Percentiles rank a stretch among this genome's conserved stretches.
phyloP scores from a whole-genome alignment of 92 coral and sea anemone species.

The Scolanthus callimorphus region DNA sequence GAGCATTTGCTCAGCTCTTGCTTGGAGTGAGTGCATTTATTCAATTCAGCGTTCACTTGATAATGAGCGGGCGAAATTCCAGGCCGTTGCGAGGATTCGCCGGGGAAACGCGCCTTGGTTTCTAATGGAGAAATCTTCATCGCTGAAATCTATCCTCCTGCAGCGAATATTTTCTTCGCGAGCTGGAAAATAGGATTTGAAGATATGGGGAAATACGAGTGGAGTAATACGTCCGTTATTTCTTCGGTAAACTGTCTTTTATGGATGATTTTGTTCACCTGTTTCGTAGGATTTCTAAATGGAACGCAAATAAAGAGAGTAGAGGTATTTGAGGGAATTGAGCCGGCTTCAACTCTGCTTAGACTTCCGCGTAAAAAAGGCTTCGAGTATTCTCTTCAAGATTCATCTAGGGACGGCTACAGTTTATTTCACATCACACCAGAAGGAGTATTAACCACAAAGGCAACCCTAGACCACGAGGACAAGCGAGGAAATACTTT shows the following conservation, averaged over 20 bases:
- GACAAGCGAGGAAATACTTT: conserved; percentile 76
- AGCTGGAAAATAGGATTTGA: not conserved
- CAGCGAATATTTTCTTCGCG: not conserved
- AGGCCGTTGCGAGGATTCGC: too few relatives aligned
- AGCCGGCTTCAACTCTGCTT: conserved; percentile 64
- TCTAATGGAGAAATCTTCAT: not conserved
- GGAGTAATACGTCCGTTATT: not conserved
- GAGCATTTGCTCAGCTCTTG: too few relatives aligned
- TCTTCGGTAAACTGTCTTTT: not conserved
- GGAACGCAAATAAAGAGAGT: conserved; percentile 13
- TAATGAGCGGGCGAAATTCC: too few relatives aligned
- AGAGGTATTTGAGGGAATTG: conserved; percentile 67
- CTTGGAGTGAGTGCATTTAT: too few relatives aligned
- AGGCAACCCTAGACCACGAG: conserved; percentile 84
- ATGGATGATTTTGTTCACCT: not conserved
- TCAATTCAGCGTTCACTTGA: not conserved
- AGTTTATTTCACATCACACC: conserved; percentile 78
- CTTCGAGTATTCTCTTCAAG: conserved; percentile 53
- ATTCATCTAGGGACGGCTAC: conserved; percentile 53
- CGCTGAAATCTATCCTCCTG: not conserved
- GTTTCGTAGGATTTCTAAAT: not conserved
- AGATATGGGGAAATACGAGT: conserved; percentile 2
- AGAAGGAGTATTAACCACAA: conserved; percentile 68
- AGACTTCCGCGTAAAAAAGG: conserved; percentile 46
- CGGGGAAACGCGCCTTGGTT: too few relatives aligned